Percentiles rank a stretch among this genome's conserved stretches.
These are phyloP conservation scores for Pseudorhiza aurosa DNA, from an alignment of 30 jellyfish, hydroid and myxozoan genomes.

Conservation along the genomic window DNA sequence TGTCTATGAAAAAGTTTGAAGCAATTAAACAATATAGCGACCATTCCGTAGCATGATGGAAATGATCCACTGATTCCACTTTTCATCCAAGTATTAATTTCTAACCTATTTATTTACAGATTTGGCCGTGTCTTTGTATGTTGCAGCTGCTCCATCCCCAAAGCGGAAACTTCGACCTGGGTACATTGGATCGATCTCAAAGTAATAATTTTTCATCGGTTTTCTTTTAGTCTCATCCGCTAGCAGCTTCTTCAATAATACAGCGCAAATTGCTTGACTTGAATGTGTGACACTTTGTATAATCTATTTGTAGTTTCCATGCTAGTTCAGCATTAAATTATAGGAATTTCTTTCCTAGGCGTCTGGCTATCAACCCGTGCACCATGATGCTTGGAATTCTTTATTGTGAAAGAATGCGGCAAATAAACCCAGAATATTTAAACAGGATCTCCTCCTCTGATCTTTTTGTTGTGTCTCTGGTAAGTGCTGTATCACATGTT, in stretches of 20 bases:
- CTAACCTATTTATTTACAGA: constrained; percentile 52
- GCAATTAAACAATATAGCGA: too few species aligned
- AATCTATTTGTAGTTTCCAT: too few species aligned
- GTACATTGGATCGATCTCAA: constrained; percentile 73
- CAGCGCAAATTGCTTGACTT: too few species aligned
- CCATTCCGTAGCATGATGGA: too few species aligned
- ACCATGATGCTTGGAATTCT: constrained; percentile 94
- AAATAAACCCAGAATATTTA: constrained; percentile 77
- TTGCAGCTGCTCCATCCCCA: constrained; percentile 86
- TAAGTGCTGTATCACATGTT: too few species aligned
- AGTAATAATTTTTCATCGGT: too few species aligned
- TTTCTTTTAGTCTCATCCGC: too few species aligned
- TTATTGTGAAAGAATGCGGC: constrained; percentile 91
- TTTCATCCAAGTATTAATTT: too few species aligned
- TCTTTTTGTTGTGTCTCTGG: constrained; percentile 92
- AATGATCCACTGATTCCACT: too few species aligned
- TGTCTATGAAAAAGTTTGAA: too few species aligned
- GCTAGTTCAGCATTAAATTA: not conserved
- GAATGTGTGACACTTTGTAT: too few species aligned
- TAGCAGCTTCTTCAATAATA: too few species aligned
- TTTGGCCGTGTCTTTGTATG: constrained; percentile 86
- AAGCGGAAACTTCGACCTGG: constrained; percentile 66
- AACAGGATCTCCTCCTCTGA: constrained; percentile 89
- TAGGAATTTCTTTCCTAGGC: constrained; percentile 51
- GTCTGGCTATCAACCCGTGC: constrained; percentile 89